Evolutionary conservation across 2,113 vertebrate genomes (phyloP).

Genomic region (Semnornis frantzii): DNA sequence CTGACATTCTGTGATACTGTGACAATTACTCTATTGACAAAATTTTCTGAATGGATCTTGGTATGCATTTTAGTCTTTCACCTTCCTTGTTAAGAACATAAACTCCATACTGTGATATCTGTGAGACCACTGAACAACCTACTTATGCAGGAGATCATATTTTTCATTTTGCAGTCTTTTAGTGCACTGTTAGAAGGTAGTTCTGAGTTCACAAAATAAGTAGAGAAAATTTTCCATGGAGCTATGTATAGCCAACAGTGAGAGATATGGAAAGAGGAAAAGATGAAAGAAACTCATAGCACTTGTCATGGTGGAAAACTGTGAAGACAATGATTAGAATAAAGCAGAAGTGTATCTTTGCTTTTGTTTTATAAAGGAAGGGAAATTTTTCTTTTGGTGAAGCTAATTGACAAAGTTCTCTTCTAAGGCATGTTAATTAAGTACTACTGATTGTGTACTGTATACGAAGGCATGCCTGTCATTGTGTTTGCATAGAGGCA

Average conservation of each 20-base stretch:
- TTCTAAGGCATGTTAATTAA: neutral
- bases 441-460: neutral
- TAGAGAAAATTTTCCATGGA: slow-evolving; percentile 64
- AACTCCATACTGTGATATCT: slow-evolving; percentile 63
- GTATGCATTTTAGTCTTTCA: slow-evolving; percentile 60
- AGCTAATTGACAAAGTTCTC: neutral
- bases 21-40: slow-evolving; percentile 47
- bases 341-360: neutral
- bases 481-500: neutral
- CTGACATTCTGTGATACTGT: too few species aligned
- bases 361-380: neutral
- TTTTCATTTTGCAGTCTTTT: slow-evolving; percentile 41
- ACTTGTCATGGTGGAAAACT: neutral
- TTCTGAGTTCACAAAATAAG: slow-evolving; percentile 64
- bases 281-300: neutral
- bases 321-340: neutral
- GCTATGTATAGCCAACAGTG: slow-evolving; percentile 34
- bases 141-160: slow-evolving; percentile 46
- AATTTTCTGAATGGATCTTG: slow-evolving; percentile 66
- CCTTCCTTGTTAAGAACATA: slow-evolving; percentile 53
- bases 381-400: neutral
- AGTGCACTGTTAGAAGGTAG: slow-evolving; percentile 68
- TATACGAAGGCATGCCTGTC: neutral
- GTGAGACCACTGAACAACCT: slow-evolving; percentile 61
- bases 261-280: slow-evolving; percentile 28